phyloP scores from a whole-genome alignment of 2,797 vertebrate species.

The Salmo trutta region DNA sequence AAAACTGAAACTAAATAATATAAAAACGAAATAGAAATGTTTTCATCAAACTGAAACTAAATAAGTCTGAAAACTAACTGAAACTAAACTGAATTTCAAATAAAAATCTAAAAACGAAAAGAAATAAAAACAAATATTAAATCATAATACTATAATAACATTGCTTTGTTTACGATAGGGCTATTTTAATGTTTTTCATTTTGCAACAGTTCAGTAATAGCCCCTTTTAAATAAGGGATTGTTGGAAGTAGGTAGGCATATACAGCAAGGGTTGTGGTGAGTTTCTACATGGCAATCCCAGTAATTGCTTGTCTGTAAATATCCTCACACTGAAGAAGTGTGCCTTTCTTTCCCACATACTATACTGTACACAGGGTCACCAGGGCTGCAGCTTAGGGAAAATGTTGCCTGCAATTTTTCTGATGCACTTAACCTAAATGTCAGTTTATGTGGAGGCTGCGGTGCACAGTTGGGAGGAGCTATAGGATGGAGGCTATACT shows the following conservation, averaged over 20 bases:
- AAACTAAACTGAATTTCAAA: no score
- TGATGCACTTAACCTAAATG: not conserved
- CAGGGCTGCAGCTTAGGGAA: constrained; percentile 2
- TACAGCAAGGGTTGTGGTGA: constrained; percentile 6
- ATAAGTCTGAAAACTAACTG: no score
- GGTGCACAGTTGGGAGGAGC: not conserved
- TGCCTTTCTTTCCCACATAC: not conserved
- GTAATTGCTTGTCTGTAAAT: constrained; percentile 34
- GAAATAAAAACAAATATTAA: no score
- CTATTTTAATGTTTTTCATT: no score
- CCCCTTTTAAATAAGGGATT: not conserved
- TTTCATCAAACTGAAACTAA: no score
- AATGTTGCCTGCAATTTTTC: constrained; percentile 13
- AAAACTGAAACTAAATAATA: no score
- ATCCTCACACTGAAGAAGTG: not conserved
- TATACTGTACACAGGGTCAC: constrained; percentile 14
- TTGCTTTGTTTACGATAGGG: no score
- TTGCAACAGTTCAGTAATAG: no score
- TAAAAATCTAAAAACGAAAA: no score
- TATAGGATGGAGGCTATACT: not conserved
- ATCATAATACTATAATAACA: no score
- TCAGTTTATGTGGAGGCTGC: not conserved
- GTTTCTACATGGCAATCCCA: constrained; percentile 15
- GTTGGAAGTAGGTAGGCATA: not conserved
- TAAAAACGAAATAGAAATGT: no score